A percentile compares a stretch with the other conserved stretches of the same genome.
Conservation (phyloP, 2,888 invertebrate genomes). For the Oeneis ivallda region DNA sequence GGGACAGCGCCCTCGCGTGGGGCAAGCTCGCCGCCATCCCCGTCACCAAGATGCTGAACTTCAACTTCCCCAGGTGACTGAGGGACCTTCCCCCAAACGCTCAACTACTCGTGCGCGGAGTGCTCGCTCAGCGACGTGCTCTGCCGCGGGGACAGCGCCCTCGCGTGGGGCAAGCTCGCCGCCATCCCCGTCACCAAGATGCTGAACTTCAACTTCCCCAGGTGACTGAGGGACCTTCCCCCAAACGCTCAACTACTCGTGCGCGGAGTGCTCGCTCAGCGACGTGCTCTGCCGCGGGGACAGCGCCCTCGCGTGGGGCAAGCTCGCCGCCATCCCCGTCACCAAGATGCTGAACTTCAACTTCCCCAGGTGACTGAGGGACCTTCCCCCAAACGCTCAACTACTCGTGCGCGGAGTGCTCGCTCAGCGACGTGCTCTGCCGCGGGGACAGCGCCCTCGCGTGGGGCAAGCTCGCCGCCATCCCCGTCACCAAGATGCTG, state of each 20-base stretch:
- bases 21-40: background rate
- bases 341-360: conserved; percentile 2
- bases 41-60: background rate
- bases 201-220: conserved; percentile 1
- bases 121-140: conserved; percentile 56
- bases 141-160: conserved; percentile 44
- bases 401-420: conserved; percentile 52
- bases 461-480: background rate
- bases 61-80: background rate
- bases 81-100: conserved; percentile 35
- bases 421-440: conserved; percentile 55
- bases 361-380: background rate
- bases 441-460: conserved; percentile 33
- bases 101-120: conserved; percentile 48
- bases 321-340: background rate
- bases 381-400: conserved; percentile 42
- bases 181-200: background rate
- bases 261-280: conserved; percentile 49
- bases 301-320: background rate
- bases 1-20: background rate
- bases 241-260: conserved; percentile 47
- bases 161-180: background rate
- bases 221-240: background rate
- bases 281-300: conserved; percentile 55
- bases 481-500: background rate